Evolutionary conservation across 2,113 vertebrate species (phyloP).

Genomic region (Muntiacus muntjak): DNA sequence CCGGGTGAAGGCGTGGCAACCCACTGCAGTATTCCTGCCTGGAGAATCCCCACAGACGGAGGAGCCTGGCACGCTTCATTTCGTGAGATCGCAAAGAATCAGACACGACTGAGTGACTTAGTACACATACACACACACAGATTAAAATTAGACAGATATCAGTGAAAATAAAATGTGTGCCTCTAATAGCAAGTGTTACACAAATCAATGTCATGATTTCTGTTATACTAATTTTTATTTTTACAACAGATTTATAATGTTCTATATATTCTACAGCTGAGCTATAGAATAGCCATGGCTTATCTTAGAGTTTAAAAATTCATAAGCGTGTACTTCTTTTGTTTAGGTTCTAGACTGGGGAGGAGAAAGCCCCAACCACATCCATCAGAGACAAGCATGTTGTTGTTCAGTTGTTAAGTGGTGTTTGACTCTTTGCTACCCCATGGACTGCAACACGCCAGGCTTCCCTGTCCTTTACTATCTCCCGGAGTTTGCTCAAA

Average conservation of each 20-base stretch:
- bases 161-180: background rate
- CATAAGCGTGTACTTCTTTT: background rate
- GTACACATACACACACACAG: background rate
- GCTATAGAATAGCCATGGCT: background rate
- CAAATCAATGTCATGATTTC: background rate
- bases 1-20: background rate
- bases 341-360: background rate
- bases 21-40: background rate
- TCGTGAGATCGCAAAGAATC: background rate
- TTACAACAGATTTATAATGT: background rate
- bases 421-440: background rate
- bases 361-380: background rate
- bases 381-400: background rate
- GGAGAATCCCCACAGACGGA: background rate
- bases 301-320: background rate
- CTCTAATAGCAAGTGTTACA: background rate
- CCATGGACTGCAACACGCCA: background rate
- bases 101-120: background rate
- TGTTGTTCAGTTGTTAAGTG: background rate
- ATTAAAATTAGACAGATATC: background rate
- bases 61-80: background rate
- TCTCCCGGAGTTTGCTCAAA: background rate
- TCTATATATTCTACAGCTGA: background rate
- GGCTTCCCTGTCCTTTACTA: background rate
- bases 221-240: background rate